Evolutionary conservation across 53 echinoderm and acorn worm genomes (phyloP), one percentile per base, ranked within the genome.

Genomic region (Astropecten irregularis): DNA sequence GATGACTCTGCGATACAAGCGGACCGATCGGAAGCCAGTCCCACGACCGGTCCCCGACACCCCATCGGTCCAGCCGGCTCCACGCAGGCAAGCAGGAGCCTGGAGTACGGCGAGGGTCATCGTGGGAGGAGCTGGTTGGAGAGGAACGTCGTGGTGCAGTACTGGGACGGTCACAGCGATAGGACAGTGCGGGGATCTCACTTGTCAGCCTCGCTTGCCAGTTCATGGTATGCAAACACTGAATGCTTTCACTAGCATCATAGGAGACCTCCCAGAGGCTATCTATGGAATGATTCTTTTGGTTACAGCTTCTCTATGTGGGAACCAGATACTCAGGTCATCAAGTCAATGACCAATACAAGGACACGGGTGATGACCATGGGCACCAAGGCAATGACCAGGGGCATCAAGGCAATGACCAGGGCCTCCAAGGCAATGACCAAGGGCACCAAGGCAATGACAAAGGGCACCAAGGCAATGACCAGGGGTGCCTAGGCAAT

Each of bases 121-220:
- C 44, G 16, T 83, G 87, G 88, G 40, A 72, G 84, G 54, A 69
- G 59, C 55, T 93, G 81, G 83, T 30, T 88, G 48, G 70, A 36
- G 19, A 57, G 46, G 30, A 87, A 69, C 44, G 88, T 93, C 2
- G 76, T 88, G 27, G 88, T 81, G 30, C 93, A 90, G 44, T 93
- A 93, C 63, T 93, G 93, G 93, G 35, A 90, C 19, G 93, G 88
- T 29, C 67, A 84, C 20, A 40, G 29, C 20, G 90, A 90, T 32
- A 20, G 14, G 0, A 38, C 55, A 1, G 11, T 84, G 14, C 70
- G 50, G 18, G 81, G 84, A 16, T 19, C 39, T 9, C 90, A 93
- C 53, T 21, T 28, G 15, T 67, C 57, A 33, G 64, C 82, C 2
- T 42, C 49, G 5, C 30, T 81, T 54, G 85, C 90, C 39, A 79